A percentile compares a stretch with the other conserved stretches of the same genome.
Conservation (phyloP, 2,888 invertebrate genomes). For the Adela reaumurella region DNA sequence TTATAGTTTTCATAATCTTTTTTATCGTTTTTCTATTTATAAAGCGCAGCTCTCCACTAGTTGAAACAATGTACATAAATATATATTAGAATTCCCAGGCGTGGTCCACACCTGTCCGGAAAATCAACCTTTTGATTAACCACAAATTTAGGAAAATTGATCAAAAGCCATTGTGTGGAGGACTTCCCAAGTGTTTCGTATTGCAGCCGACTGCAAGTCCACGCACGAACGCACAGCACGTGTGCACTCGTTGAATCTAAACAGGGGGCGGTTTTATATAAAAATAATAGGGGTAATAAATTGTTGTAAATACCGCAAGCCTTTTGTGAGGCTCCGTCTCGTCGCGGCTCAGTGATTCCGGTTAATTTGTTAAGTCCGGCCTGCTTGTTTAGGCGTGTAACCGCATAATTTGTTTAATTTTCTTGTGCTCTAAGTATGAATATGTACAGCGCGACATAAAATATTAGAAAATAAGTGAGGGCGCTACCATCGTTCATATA, state of each 20-base stretch:
- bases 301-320: constrained; percentile 27
- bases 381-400: not conserved
- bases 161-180: not conserved
- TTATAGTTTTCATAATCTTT: too few species aligned
- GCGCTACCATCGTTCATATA: too few species aligned
- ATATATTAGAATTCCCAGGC: not conserved
- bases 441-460: too few species aligned
- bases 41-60: too few species aligned
- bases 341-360: constrained; percentile 33
- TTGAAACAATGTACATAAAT: too few species aligned
- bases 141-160: not conserved
- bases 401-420: not conserved
- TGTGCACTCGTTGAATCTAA: constrained; percentile 52
- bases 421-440: too few species aligned
- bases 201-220: not conserved
- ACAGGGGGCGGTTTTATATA: constrained; percentile 42
- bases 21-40: too few species aligned
- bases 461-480: too few species aligned
- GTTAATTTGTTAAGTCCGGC: constrained; percentile 51
- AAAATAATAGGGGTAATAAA: constrained; percentile 48
- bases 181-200: not conserved
- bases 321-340: constrained; percentile 25
- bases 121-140: not conserved
- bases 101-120: not conserved
- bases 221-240: constrained; percentile 25